These are phyloP conservation scores for Blennius ocellaris DNA, from an alignment of 2,113 vertebrate genomes.

Conservation along the genomic window DNA sequence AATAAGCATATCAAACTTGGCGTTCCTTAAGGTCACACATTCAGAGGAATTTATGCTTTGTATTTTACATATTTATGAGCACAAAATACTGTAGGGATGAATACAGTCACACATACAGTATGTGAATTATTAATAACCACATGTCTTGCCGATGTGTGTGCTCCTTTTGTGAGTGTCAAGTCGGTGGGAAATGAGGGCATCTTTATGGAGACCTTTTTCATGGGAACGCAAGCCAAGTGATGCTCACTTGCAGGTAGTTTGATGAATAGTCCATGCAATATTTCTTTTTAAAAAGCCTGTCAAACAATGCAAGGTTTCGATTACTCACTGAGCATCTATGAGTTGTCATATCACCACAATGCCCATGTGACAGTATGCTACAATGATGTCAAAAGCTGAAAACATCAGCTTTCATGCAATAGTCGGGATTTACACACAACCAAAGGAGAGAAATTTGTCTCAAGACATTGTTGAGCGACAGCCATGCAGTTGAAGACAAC, in stretches of 20 bases:
- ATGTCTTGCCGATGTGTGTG: constrained; percentile 26
- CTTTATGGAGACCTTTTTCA: constrained; percentile 20
- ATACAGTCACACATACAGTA: constrained; percentile 23
- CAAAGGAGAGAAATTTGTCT: constrained; percentile 43
- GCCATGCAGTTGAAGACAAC: constrained; percentile 38
- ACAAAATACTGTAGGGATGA: constrained; percentile 20
- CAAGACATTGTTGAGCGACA: constrained; percentile 57
- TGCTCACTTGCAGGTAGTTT: constrained; percentile 11
- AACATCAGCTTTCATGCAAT: constrained; percentile 44
- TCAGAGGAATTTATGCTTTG: constrained; percentile 21
- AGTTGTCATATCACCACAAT: constrained; percentile 19
- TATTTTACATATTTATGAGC: constrained; percentile 45
- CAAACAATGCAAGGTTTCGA: constrained; percentile 28
- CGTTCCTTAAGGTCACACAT: constrained; percentile 43
- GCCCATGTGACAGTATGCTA: constrained; percentile 46
- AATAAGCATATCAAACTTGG: constrained; percentile 50
- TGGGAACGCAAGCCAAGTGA: constrained; percentile 26
- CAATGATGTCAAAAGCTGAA: constrained; percentile 26
- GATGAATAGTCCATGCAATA: constrained; percentile 4
- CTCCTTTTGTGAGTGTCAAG: constrained; percentile 18
- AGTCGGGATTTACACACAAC: constrained; percentile 20
- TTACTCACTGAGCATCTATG: constrained; percentile 32
- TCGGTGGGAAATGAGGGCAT: constrained; percentile 13
- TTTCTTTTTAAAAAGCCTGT: constrained; percentile 27
- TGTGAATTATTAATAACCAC: constrained; percentile 14